Percentiles rank a stretch among this genome's conserved stretches.
Conservation (phyloP, 2,797 vertebrate species). For the Manis pentadactyla region DNA sequence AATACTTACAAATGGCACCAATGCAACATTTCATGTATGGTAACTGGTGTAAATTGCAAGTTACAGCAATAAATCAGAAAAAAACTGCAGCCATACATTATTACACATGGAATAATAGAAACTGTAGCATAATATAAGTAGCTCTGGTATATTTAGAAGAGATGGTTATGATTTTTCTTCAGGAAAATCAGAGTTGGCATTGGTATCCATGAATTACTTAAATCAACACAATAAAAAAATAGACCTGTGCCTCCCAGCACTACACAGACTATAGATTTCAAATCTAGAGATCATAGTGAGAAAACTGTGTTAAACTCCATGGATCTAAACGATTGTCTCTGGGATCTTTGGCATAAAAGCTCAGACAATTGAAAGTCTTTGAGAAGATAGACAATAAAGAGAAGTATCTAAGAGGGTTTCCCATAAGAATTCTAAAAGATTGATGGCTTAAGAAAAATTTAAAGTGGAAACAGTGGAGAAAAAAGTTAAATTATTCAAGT, state of each 20-base stretch:
- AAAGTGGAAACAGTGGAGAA: neutral
- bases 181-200: conserved; percentile 46
- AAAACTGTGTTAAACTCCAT: conserved; percentile 25
- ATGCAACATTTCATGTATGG: neutral
- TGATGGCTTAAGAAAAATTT: conserved; percentile 50
- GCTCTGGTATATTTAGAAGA: conserved; percentile 31
- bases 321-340: conserved; percentile 50
- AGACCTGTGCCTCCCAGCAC: neutral
- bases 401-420: neutral
- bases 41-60: conserved; percentile 21
- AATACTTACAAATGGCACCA: neutral
- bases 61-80: conserved; percentile 25
- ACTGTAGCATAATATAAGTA: conserved; percentile 58
- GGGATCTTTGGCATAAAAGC: conserved; percentile 33
- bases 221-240: conserved; percentile 59
- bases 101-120: conserved; percentile 58
- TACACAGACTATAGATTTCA: conserved; percentile 46
- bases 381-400: conserved; percentile 46
- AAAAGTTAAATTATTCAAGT: conserved; percentile 4
- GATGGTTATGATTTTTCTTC: conserved; percentile 59
- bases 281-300: conserved; percentile 37
- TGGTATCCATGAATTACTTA: conserved; percentile 48
- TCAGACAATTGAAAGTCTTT: neutral
- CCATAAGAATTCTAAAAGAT: conserved; percentile 7
- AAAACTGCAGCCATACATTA: neutral